Percentiles rank a stretch among this genome's conserved stretches.
These are phyloP conservation scores for Pseudorhiza aurosa DNA, from an alignment of 30 jellyfish, hydroid and myxozoan species.

Conservation along the genomic window DNA sequence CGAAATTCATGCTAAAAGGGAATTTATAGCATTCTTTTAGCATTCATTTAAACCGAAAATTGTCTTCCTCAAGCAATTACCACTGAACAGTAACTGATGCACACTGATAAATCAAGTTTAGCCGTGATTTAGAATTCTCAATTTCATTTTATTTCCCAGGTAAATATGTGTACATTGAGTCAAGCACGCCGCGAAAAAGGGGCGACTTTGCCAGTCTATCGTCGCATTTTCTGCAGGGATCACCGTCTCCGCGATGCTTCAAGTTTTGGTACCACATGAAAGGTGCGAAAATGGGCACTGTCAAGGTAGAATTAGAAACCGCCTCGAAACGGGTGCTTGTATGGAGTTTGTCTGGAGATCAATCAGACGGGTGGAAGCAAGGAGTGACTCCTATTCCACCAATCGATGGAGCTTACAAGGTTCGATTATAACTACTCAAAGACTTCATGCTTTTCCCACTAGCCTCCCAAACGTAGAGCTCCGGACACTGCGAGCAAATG, in stretches of 20 bases:
- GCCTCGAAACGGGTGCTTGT: neutral
- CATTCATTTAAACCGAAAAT: no score
- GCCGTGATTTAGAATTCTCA: no score
- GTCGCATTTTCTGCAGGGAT: slow-evolving; percentile 31
- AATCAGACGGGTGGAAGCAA: slow-evolving; percentile 68
- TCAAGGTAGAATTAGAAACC: slow-evolving; percentile 26
- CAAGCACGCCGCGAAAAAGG: slow-evolving; percentile 60
- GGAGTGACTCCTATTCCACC: slow-evolving; percentile 61
- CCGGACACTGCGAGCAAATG: no score
- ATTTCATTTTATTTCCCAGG: no score
- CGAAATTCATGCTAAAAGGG: no score
- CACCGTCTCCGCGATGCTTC: slow-evolving; percentile 54
- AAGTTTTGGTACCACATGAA: slow-evolving; percentile 76
- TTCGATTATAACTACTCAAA: neutral
- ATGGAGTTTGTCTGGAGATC: slow-evolving; percentile 72
- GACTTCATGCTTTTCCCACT: no score
- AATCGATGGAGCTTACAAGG: slow-evolving; percentile 46
- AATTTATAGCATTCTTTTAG: no score
- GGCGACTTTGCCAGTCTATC: slow-evolving; percentile 67
- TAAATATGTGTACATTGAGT: slow-evolving; percentile 64
- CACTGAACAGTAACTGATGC: no score
- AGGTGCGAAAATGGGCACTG: slow-evolving; percentile 72
- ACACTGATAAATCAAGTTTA: no score
- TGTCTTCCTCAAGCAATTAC: no score
- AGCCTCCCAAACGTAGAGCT: no score